Percentiles rank a stretch among this genome's conserved stretches.
phyloP scores from a whole-genome alignment of 2,888 invertebrate genomes.

The Chymomyza fuscimana region DNA sequence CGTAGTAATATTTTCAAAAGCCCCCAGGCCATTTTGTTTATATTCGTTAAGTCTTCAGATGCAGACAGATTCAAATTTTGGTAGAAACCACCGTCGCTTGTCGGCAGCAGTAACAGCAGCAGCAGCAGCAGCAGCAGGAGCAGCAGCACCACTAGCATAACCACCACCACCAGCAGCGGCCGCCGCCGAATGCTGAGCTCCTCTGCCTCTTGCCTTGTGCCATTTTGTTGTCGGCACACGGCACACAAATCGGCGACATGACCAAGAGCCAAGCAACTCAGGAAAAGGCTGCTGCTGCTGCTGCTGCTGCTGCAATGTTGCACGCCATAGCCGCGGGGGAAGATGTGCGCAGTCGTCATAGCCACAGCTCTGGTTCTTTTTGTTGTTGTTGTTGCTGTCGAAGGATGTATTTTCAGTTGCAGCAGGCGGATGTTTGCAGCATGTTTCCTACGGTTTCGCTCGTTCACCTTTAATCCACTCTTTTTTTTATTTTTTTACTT shows the following conservation, averaged over 20 bases:
- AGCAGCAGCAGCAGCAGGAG: constrained; percentile 7
- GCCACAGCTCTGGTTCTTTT: constrained; percentile 21
- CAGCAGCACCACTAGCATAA: background rate
- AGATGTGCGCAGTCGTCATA: constrained; percentile 65
- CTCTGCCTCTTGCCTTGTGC: constrained; percentile 1
- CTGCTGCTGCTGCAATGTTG: constrained; percentile 57
- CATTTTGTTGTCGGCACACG: constrained; percentile 23
- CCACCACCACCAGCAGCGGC: constrained; percentile 22
- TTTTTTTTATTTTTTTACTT: constrained; percentile 39
- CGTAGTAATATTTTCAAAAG: constrained; percentile 64
- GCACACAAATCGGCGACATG: constrained; percentile 57
- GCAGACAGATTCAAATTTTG: constrained; percentile 75
- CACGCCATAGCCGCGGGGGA: constrained; percentile 69
- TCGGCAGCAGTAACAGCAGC: constrained; percentile 29
- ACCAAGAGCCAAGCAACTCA: constrained; percentile 50
- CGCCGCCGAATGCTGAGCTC: constrained; percentile 17
- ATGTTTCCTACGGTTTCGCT: constrained; percentile 70
- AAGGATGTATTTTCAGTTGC: constrained; percentile 74
- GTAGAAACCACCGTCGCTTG: constrained; percentile 56
- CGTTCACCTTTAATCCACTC: constrained; percentile 76
- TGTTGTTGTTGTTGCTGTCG: constrained; percentile 38
- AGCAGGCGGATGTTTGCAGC: constrained; percentile 77
- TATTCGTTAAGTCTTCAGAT: constrained; percentile 76
- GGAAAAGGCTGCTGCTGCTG: constrained; percentile 50
- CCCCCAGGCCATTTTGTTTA: constrained; percentile 69